Evolutionary conservation across 35 echinoderm and acorn worm species (phyloP).

Genomic region (Antedon bifida): DNA sequence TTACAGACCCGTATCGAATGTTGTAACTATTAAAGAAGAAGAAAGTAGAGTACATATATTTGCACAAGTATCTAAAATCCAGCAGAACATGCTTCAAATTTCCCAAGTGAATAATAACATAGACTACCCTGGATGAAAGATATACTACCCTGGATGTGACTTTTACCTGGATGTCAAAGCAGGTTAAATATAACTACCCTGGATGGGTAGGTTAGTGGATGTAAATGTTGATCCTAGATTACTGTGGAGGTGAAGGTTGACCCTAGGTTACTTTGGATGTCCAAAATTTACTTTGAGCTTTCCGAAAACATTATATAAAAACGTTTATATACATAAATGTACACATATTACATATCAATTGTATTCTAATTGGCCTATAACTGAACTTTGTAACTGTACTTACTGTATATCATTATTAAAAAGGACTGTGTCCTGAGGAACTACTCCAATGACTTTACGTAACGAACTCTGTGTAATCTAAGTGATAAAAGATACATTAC

Average conservation of each 20-base stretch:
- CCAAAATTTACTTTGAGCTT: too few species aligned
- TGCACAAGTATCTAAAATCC: background rate
- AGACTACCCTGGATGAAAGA: background rate
- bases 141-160: background rate
- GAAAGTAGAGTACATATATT: background rate
- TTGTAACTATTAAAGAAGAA: slow-evolving; percentile 56
- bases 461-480: background rate
- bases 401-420: slow-evolving; percentile 95
- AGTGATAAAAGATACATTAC: background rate
- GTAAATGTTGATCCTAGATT: too few species aligned
- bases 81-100: background rate
- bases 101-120: background rate
- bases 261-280: too few species aligned
- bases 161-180: too few species aligned
- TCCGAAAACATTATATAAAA: too few species aligned
- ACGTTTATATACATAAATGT: too few species aligned
- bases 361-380: too few species aligned
- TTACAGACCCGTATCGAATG: slow-evolving; percentile 62
- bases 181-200: too few species aligned
- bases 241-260: too few species aligned
- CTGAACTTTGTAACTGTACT: background rate
- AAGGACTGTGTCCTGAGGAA: slow-evolving; percentile 71
- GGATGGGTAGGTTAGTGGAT: too few species aligned
- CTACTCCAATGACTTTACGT: slow-evolving; percentile 1
- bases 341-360: too few species aligned